Conservation (phyloP, 1,140 invertebrate species). For the Globodera rostochiensis region DNA sequence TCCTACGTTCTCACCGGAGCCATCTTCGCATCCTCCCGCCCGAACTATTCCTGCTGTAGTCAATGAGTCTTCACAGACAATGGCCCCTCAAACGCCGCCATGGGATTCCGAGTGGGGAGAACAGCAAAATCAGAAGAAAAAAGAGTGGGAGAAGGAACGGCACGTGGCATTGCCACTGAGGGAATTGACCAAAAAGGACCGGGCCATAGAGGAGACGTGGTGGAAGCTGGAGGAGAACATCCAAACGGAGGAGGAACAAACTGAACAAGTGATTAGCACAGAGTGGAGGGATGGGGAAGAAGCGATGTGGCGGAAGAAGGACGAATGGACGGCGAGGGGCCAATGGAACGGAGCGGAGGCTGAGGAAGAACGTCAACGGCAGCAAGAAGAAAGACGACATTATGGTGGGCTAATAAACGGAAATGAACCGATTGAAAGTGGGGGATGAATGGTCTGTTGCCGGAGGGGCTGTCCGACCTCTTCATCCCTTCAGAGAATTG, state of each 20-base stretch:
- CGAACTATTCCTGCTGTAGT: neutral
- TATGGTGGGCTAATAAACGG: neutral
- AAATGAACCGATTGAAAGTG: neutral
- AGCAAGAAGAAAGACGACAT: neutral
- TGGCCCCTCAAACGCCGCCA: neutral
- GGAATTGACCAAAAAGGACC: neutral
- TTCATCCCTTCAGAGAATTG: neutral
- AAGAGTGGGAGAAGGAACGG: neutral
- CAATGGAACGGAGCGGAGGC: neutral
- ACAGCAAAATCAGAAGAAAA: neutral
- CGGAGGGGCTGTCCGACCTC: neutral
- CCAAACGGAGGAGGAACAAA: neutral
- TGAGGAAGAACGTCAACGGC: neutral
- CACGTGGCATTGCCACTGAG: neutral
- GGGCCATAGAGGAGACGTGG: neutral
- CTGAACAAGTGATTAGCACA: neutral
- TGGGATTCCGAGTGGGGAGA: neutral
- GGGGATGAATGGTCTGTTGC: neutral
- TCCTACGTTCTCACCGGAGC: neutral
- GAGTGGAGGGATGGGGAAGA: neutral
- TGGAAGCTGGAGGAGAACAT: neutral
- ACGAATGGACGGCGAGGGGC: neutral
- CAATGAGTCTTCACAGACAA: neutral
- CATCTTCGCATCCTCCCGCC: neutral
- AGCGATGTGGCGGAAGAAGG: neutral